Percentiles rank a stretch among this genome's conserved stretches.
Conservation (phyloP, 2,888 invertebrate genomes). For the Perithous albicinctus region DNA sequence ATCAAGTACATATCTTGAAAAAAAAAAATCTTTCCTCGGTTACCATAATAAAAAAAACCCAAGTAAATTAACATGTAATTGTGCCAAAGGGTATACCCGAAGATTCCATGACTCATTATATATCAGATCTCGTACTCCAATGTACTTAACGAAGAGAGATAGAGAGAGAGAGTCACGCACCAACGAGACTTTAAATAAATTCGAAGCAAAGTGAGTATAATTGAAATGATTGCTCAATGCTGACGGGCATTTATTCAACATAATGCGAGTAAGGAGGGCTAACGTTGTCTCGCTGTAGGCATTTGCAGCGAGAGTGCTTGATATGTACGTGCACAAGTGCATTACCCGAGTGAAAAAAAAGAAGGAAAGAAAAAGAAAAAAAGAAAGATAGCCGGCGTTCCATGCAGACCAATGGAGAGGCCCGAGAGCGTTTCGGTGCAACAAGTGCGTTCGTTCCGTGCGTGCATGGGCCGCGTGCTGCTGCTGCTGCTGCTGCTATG, state of each 20-base stretch:
- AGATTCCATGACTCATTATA: not conserved
- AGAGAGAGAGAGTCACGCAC: not conserved
- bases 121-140: not conserved
- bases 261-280: not conserved
- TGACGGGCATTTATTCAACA: slow-evolving; percentile 6
- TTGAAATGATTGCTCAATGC: slow-evolving; percentile 40
- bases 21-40: not conserved
- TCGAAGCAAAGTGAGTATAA: slow-evolving; percentile 30
- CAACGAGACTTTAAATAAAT: slow-evolving; percentile 19
- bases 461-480: slow-evolving; percentile 46
- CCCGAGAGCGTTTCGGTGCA: slow-evolving; percentile 73
- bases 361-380: no score
- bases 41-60: not conserved
- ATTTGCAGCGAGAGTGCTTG: not conserved
- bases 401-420: slow-evolving; percentile 11
- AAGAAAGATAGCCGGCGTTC: not conserved
- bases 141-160: not conserved
- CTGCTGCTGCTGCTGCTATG: slow-evolving; percentile 3
- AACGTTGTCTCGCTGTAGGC: not conserved
- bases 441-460: slow-evolving; percentile 79
- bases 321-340: slow-evolving; percentile 21
- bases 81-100: not conserved
- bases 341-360: slow-evolving; percentile 24
- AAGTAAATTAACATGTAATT: not conserved
- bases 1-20: no score